These are phyloP conservation scores for Pontoporia blainvillei DNA, from an alignment of 2,113 vertebrate genomes.

Conservation along the genomic window DNA sequence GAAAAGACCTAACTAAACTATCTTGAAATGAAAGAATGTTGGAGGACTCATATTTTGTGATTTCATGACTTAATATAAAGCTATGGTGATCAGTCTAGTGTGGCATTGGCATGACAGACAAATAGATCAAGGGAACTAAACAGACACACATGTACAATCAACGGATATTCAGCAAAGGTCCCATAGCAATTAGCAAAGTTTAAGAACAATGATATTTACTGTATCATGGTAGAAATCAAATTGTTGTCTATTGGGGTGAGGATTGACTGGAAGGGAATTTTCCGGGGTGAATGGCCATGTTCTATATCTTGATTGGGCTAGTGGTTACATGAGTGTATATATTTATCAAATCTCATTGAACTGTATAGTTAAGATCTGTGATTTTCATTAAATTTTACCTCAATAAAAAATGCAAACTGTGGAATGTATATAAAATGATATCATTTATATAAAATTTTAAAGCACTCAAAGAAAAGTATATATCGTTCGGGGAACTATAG, in stretches of 20 bases:
- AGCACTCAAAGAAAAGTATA: background rate
- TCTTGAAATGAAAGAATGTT: background rate
- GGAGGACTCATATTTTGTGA: background rate
- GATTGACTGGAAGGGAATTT: background rate
- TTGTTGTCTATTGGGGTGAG: background rate
- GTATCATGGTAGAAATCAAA: background rate
- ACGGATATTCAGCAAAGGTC: background rate
- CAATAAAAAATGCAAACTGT: background rate
- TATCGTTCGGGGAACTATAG: background rate
- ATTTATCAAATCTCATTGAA: background rate
- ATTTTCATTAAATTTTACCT: background rate
- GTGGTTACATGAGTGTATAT: background rate
- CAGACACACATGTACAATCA: accelerated
- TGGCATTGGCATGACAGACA: no score
- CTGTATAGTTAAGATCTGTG: background rate
- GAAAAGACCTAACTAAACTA: background rate
- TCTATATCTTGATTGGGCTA: no score
- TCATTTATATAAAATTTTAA: background rate
- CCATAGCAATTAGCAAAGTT: background rate
- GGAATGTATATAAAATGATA: background rate
- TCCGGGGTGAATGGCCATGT: background rate
- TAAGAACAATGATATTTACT: background rate
- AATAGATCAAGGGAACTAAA: background rate
- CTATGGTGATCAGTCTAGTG: accelerated
- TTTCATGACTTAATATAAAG: background rate